Evolutionary conservation across 2,797 vertebrate genomes (phyloP).

Genomic region (Rhodeus uyekii): DNA sequence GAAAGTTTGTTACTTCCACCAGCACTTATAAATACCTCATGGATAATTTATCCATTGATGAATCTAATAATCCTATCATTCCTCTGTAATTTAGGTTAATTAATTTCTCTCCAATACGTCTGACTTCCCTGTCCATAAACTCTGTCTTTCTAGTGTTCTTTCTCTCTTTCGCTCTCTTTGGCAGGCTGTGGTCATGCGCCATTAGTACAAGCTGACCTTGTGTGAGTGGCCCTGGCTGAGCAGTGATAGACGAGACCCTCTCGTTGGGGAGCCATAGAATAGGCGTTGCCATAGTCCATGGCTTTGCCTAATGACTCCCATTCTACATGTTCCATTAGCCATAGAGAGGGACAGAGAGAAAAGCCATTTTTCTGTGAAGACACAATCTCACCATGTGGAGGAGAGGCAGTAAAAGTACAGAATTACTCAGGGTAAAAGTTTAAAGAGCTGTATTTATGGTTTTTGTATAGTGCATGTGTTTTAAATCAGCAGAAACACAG

Average conservation of each 20-base stretch:
- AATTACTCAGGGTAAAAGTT: constrained; percentile 23
- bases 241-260: constrained; percentile 75
- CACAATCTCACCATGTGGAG: not conserved
- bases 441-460: constrained; percentile 34
- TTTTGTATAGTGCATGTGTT: constrained; percentile 7
- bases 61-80: not conserved
- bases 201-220: constrained; percentile 81
- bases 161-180: constrained; percentile 59
- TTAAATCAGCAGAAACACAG: constrained; percentile 39
- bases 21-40: not conserved
- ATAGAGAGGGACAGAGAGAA: constrained; percentile 72
- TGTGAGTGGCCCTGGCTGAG: constrained; percentile 75
- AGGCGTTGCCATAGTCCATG: constrained; percentile 64
- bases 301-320: constrained; percentile 48
- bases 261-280: constrained; percentile 72
- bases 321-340: constrained; percentile 57
- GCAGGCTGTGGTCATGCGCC: constrained; percentile 74
- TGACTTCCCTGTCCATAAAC: not conserved
- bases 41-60: constrained; percentile 16
- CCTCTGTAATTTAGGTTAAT: not conserved
- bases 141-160: not conserved
- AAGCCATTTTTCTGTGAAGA: not conserved
- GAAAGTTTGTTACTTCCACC: not conserved
- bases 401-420: constrained; percentile 5
- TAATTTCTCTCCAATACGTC: constrained; percentile 12